phyloP scores from a whole-genome alignment of 2,113 vertebrate genomes.

The Aramus guarauna region DNA sequence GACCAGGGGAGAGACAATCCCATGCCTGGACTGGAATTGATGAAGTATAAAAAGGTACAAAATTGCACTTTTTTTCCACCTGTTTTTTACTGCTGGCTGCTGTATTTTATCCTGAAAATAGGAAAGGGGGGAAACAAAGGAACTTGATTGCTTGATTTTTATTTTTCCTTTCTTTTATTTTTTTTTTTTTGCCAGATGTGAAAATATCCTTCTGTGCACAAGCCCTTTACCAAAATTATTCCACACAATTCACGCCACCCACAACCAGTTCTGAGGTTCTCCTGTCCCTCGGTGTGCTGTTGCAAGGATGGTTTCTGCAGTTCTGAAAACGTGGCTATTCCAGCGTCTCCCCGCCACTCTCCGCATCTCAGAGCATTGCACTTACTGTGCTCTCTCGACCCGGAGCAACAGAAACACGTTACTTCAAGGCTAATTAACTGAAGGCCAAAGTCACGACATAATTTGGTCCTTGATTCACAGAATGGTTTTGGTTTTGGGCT shows the following conservation, averaged over 20 bases:
- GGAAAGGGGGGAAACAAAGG: background rate
- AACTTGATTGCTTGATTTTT: background rate
- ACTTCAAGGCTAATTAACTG: background rate
- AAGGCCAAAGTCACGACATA: background rate
- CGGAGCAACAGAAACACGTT: background rate
- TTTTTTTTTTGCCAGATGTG: background rate
- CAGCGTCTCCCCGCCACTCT: background rate
- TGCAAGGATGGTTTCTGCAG: background rate
- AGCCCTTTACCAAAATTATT: background rate
- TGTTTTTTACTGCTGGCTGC: background rate
- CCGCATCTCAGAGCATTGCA: rapidly evolving
- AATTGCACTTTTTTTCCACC: background rate
- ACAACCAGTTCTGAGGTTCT: background rate
- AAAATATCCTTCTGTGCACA: background rate
- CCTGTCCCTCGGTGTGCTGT: background rate
- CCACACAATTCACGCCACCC: background rate
- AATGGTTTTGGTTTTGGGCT: background rate
- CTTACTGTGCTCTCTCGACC: rapidly evolving
- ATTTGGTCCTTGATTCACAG: background rate
- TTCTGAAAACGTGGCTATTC: background rate
- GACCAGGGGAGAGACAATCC: background rate
- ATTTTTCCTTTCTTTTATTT: background rate
- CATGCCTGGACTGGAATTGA: background rate
- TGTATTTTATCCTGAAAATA: background rate
- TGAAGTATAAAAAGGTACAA: background rate